A percentile compares a stretch with the other conserved stretches of the same genome.
Conservation (phyloP, 2,113 vertebrate genomes). For the Hymenochirus boettgeri region DNA sequence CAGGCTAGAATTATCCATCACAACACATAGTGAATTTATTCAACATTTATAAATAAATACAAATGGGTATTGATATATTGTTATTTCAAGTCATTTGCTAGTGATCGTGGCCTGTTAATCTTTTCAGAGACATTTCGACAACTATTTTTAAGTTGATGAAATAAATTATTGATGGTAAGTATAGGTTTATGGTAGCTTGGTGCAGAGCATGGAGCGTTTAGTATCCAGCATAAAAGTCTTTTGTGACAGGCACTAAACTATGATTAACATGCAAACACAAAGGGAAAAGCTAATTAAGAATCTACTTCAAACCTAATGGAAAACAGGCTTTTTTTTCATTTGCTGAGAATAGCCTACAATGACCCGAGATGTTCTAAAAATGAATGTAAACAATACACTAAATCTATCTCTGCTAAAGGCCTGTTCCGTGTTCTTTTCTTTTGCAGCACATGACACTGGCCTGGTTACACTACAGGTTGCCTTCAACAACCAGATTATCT, state of each 20-base stretch:
- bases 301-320: not conserved
- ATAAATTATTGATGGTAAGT: conserved; percentile 37
- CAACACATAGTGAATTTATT: not conserved
- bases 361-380: not conserved
- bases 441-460: conserved; percentile 91
- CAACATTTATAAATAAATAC: conserved; percentile 24
- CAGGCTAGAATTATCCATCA: not conserved
- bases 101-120: conserved; percentile 21
- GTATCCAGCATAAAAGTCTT: not conserved
- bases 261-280: not conserved
- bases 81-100: conserved; percentile 18
- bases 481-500: conserved; percentile 97
- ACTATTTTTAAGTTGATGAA: conserved; percentile 31
- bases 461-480: conserved; percentile 97
- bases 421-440: not conserved
- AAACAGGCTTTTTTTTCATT: not conserved
- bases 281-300: not conserved
- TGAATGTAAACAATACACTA: not conserved
- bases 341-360: not conserved
- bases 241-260: not conserved
- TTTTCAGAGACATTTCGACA: conserved; percentile 11
- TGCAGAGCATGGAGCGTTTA: conserved; percentile 9
- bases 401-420: not conserved
- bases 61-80: conserved; percentile 36
- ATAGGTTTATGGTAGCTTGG: conserved; percentile 27